Conservation (phyloP, 2,113 vertebrate species). For the Pan paniscus region DNA sequence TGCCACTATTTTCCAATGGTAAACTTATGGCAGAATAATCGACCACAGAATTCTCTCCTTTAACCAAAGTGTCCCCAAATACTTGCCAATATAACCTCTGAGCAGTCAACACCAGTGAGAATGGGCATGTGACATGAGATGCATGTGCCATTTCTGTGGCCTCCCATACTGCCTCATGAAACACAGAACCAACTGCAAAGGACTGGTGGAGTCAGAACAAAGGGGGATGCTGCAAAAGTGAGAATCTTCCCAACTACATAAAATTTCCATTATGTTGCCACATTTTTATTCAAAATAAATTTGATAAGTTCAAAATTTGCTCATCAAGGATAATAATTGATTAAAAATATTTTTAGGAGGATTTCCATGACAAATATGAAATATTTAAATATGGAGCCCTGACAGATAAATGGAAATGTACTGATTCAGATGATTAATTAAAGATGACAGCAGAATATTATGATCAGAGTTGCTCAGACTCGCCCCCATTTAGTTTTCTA, state of each 20-base stretch:
- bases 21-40: not conserved
- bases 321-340: conserved; percentile 44
- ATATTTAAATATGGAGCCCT: conserved; percentile 61
- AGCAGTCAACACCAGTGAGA: not conserved
- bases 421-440: conserved; percentile 65
- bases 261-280: not conserved
- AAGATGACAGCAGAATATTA: conserved; percentile 51
- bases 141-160: not conserved
- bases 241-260: not conserved
- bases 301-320: conserved; percentile 38
- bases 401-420: conserved; percentile 65
- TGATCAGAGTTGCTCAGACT: conserved; percentile 56
- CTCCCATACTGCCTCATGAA: not conserved
- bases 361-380: conserved; percentile 57
- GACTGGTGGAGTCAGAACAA: not conserved
- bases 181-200: not conserved
- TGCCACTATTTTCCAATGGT: not conserved
- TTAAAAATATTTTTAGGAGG: conserved; percentile 28
- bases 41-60: not conserved
- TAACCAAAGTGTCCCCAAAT: not conserved
- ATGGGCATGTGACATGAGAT: accelerated
- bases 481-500: conserved; percentile 22
- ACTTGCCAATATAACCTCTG: not conserved
- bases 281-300: conserved; percentile 27
- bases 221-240: not conserved